Evolutionary conservation across 2,113 vertebrate species (phyloP).

Genomic region (Coreoperca whiteheadi): DNA sequence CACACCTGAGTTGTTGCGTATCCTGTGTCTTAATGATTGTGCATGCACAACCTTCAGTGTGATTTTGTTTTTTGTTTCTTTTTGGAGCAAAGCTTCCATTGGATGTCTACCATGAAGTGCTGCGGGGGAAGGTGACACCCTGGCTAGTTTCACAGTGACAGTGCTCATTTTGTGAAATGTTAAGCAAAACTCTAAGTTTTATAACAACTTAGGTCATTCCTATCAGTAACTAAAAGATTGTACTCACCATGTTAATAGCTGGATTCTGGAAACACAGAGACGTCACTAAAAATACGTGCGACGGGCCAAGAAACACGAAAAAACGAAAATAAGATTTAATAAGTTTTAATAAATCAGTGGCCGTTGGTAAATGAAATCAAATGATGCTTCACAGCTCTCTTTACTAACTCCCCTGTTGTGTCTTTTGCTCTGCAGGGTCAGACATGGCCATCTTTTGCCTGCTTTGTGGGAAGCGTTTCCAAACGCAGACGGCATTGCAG

Average conservation of each 20-base stretch:
- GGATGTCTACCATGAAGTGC: neutral
- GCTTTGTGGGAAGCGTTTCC: conserved; percentile 97
- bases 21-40: conserved; percentile 17
- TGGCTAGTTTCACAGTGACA: neutral
- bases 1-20: conserved; percentile 1
- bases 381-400: neutral
- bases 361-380: neutral
- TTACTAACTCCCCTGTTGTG: neutral
- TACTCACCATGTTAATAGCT: neutral
- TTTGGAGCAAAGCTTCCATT: neutral
- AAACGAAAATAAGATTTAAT: neutral
- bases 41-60: neutral
- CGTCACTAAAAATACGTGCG: neutral
- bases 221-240: neutral
- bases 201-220: neutral
- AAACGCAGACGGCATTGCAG: conserved; percentile 95
- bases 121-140: neutral
- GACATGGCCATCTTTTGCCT: conserved; percentile 99
- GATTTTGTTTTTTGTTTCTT: too few relatives aligned
- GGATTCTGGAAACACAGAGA: neutral
- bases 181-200: neutral
- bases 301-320: neutral
- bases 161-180: neutral
- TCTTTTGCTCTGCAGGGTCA: conserved; percentile 83
- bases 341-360: neutral